These are phyloP conservation scores for Semaprochilodus insignis DNA, from an alignment of 2,797 vertebrate genomes.

Conservation along the genomic window DNA sequence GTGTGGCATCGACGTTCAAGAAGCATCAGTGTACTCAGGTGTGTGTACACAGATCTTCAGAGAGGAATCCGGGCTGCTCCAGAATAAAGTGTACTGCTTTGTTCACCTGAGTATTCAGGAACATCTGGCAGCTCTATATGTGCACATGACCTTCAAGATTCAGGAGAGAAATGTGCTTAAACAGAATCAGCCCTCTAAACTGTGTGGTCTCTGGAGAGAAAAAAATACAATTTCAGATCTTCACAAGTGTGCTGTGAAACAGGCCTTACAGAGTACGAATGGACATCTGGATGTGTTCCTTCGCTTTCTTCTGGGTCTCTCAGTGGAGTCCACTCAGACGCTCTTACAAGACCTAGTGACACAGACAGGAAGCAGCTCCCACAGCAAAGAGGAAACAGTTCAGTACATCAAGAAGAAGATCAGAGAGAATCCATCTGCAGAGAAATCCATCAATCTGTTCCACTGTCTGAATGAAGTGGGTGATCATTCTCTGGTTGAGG, in stretches of 20 bases:
- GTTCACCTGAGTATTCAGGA: too few relatives aligned
- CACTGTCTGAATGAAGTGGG: background rate
- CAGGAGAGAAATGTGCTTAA: background rate
- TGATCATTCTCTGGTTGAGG: background rate
- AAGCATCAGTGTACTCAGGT: too few relatives aligned
- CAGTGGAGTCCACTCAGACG: background rate
- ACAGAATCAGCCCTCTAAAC: background rate
- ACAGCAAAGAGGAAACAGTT: background rate
- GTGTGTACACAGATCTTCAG: too few relatives aligned
- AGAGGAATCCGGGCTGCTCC: too few relatives aligned
- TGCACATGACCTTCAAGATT: too few relatives aligned
- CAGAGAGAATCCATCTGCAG: background rate
- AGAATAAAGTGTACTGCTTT: too few relatives aligned
- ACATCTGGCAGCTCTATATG: too few relatives aligned
- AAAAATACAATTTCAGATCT: background rate
- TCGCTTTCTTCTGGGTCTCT: background rate
- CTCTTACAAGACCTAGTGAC: background rate
- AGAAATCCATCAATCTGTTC: conserved; percentile 6
- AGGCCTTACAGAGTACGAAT: background rate
- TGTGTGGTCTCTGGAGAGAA: background rate
- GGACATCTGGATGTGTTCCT: conserved; percentile 1
- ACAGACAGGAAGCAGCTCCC: background rate
- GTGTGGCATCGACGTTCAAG: too few relatives aligned
- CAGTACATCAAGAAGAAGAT: conserved; percentile 23
- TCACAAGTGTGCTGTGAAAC: background rate